Base-by-base conservation (phyloP, 2,797 vertebrate genomes). In the Brotogeris chrysoptera region DNA sequence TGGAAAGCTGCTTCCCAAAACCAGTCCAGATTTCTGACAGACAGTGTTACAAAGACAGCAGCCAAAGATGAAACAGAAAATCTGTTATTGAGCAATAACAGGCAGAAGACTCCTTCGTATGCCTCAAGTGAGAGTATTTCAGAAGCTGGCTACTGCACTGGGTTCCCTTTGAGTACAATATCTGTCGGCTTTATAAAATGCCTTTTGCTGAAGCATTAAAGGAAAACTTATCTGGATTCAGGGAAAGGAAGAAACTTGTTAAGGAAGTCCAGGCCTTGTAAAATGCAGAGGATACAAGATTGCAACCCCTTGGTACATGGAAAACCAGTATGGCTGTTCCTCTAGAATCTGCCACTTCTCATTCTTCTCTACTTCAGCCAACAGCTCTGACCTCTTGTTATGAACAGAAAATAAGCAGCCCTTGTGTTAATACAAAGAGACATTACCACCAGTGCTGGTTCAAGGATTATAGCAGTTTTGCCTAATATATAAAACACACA, bases 31-130 rank as follows among this genome's bases (percentile, higher is more conserved):
- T 80, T 76, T 90, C 87, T 78, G 78, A 87, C 92, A 85, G 0
- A 59, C 57, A 25, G 21, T 74, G 55, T 47, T 73, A 74, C 25
- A 74, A 77, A 87, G 86, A 68, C 68, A 68, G 69, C n/a, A 78
- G 69, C 65, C 72, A 76, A 91, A 91, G 46, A 86, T 94, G 65
- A 93, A 94, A 92, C 61, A 76, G 63, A 94, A 91, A 88, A 47
- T 79, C 41, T 88, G 13, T 74, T 78, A 43, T 39, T 66, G 89
- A 91, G 70, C 44, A 91, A 0, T 57, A 86, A 83, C 72, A 92
- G 61, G 16, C 64, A 3, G 73, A 73, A 87, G 38, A 76, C 11
- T 63, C 79, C 55, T 72, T n/a, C 5, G 1, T 27, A 13, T 14
- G 19, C 36, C 74, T 71, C 34, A 52, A 72, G 49, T 13, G 25